Percentiles rank a stretch among this genome's conserved stretches.
Conservation (phyloP, 2,888 invertebrate species). For the Hedya salicella region DNA sequence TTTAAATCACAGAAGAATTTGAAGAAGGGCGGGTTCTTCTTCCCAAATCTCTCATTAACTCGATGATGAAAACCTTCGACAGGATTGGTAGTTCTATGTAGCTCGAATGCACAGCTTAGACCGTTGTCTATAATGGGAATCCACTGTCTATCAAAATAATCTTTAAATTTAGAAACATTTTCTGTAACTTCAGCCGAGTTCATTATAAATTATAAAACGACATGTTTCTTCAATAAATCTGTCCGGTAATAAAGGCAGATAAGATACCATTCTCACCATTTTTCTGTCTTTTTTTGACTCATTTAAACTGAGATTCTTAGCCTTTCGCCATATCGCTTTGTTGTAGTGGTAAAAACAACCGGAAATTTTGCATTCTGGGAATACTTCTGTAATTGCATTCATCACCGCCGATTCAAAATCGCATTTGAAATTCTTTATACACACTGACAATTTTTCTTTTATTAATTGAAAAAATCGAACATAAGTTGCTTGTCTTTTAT, state of each 20-base stretch:
- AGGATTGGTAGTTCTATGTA: slow-evolving; percentile 20
- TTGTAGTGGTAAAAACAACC: background rate
- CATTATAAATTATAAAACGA: slow-evolving; percentile 7
- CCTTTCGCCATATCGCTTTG: slow-evolving; percentile 12
- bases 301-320: background rate
- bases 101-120: slow-evolving; percentile 15
- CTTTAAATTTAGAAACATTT: slow-evolving; percentile 7
- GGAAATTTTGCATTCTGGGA: too few species aligned
- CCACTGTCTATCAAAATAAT: slow-evolving; percentile 20
- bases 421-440: background rate
- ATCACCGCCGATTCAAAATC: slow-evolving; percentile 2
- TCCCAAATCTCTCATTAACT: slow-evolving; percentile 10
- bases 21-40: slow-evolving; percentile 12
- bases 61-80: slow-evolving; percentile 20
- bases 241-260: slow-evolving; percentile 22
- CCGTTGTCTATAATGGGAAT: slow-evolving; percentile 14
- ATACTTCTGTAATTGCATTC: background rate
- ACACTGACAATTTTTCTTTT: background rate
- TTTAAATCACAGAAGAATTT: slow-evolving; percentile 11
- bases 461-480: slow-evolving; percentile 4
- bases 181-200: slow-evolving; percentile 12
- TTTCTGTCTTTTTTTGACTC: slow-evolving; percentile 17
- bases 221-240: slow-evolving; percentile 20
- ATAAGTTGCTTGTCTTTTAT: background rate
- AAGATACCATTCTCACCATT: slow-evolving; percentile 12